These are phyloP conservation scores for Macroramphosus scolopax DNA, from an alignment of 2,797 vertebrate species.

Conservation along the genomic window DNA sequence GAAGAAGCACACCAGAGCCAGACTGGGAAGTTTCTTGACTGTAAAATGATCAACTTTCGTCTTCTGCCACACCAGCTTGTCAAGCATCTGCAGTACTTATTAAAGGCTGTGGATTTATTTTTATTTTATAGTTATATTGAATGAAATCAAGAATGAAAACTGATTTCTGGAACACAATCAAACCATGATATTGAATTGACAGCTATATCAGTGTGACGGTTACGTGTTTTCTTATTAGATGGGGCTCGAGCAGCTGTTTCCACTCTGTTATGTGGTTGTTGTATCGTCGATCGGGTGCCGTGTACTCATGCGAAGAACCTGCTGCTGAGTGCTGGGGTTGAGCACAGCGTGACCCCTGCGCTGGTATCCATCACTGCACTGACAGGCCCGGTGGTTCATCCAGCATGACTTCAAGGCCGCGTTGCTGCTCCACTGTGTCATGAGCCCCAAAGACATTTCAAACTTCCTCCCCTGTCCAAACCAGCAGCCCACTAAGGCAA, in stretches of 20 bases:
- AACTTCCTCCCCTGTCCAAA: slow-evolving; percentile 30
- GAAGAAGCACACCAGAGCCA: slow-evolving; percentile 43
- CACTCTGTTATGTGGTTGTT: slow-evolving; percentile 30
- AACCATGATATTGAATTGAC: too few relatives aligned
- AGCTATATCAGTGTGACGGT: too few relatives aligned
- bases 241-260: too few relatives aligned
- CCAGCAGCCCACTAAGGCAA: slow-evolving; percentile 25
- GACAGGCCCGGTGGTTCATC: slow-evolving; percentile 62
- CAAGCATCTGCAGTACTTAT: too few relatives aligned
- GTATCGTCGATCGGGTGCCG: slow-evolving; percentile 57
- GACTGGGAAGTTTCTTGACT: too few relatives aligned
- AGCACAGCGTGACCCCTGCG: slow-evolving; percentile 53
- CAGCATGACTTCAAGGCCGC: slow-evolving; percentile 72
- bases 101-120: too few relatives aligned
- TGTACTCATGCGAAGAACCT: slow-evolving; percentile 43
- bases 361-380: slow-evolving; percentile 69
- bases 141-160: too few relatives aligned
- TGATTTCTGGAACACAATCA: too few relatives aligned
- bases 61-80: too few relatives aligned
- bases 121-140: too few relatives aligned
- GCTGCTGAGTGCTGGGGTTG: slow-evolving; percentile 27
- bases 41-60: too few relatives aligned
- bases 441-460: slow-evolving; percentile 58
- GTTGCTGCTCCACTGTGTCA: slow-evolving; percentile 64
- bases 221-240: too few relatives aligned